Base-by-base conservation (phyloP, 2,888 invertebrate species). In the Mactromeris polynyma region DNA sequence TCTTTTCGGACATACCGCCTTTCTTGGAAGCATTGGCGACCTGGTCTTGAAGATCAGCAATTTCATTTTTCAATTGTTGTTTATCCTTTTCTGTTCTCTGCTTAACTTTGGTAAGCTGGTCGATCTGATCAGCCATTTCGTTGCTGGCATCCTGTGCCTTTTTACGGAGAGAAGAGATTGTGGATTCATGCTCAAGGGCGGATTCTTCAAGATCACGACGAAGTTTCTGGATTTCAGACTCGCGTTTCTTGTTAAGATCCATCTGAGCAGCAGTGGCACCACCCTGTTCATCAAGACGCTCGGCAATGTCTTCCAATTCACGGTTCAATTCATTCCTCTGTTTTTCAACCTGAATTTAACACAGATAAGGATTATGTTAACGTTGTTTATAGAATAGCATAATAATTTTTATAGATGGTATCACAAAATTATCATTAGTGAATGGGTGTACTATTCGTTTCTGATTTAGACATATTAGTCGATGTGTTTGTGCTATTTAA, bases 31-130 rank as follows among this genome's bases (percentile, higher is more conserved):
- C 98, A 97, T 99, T 99, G 97, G 99, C 99, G 97, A 99, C 98
- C 97, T 98, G 98, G 97, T 98, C 98, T 97, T 99, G 98, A 97
- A 99, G 98, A 97, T 99, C 99, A 97, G 99, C 99, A 97, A 99
- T 98, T 98, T 99, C 99, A 97, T 98, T 98, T 97, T 98, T 99
- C 98, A 99, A 98, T 97, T 99, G 98, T 97, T 98, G 98, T 98
- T 99, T 99, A 97, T 99, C 99, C 98, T 99, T 99, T 98, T 99
- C 99, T 97, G 99, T 98, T 99, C 99, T 99, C 97, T 99, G 98
- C 98, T 99, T 99, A 97, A 99, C 98, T 97, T 99, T 99, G 98
- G 99, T 99, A 97, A 99, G 98, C 97, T 99, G 99, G 97, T 99
- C 99, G 97, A 99, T 98, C 97, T 99, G 99, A 97, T 99, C 99